Percentiles rank a stretch among this genome's conserved stretches.
Conservation (phyloP, 37 sponge, comb jelly and placozoan genomes). For the Hexactinellida sp. region DNA sequence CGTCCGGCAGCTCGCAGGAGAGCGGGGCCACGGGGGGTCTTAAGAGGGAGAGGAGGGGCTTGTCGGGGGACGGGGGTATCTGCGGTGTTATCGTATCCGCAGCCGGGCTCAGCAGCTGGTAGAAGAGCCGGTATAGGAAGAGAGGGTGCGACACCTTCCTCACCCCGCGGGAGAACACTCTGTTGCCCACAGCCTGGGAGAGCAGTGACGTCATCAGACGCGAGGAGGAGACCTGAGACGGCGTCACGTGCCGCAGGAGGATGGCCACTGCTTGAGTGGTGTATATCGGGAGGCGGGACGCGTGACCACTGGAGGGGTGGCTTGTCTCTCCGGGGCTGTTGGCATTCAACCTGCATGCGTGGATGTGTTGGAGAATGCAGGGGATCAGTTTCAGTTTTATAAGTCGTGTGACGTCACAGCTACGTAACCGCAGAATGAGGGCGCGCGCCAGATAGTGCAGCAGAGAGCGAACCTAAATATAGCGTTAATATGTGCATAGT, state of each 20-base stretch:
- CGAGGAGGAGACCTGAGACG: neutral
- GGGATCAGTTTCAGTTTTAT: neutral
- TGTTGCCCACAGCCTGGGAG: neutral
- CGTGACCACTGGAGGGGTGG: neutral
- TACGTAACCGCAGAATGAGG: neutral
- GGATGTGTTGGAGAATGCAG: neutral
- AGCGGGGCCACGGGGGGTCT: neutral
- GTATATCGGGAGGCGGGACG: neutral
- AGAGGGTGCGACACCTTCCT: neutral
- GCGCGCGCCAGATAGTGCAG: neutral
- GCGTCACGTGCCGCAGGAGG: neutral
- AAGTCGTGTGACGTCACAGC: neutral
- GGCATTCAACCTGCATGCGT: neutral
- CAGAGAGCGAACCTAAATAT: neutral
- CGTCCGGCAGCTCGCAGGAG: neutral
- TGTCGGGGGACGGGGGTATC: neutral
- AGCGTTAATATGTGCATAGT: no score
- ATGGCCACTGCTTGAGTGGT: neutral
- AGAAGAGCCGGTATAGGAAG: conserved; percentile 7
- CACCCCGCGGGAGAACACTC: neutral
- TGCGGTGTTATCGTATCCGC: neutral
- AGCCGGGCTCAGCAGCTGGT: neutral
- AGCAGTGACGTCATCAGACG: neutral
- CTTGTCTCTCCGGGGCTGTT: neutral
- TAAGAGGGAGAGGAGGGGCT: neutral